Evolutionary conservation across 2,888 invertebrate genomes (phyloP), one percentile per base, ranked within the genome.

Genomic region (Polyploca ridens): DNA sequence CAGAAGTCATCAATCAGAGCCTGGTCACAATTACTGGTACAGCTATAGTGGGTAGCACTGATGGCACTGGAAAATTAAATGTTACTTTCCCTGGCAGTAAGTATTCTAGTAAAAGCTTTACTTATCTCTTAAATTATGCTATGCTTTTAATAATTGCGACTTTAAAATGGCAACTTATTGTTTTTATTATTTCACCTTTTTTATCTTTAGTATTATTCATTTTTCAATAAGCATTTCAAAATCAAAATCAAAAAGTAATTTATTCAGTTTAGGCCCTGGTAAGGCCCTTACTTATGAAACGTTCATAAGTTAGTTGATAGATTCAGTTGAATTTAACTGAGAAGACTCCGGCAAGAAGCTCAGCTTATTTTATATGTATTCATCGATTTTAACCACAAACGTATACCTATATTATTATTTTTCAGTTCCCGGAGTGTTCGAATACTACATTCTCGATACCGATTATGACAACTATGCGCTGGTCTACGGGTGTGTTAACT

Each of bases 401-500:
- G 2, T 19, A 8, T 27, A 27, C 27, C 27, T 27, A 19, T 49
- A 16, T 54, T 19, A 19, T 19, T 54, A 54, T 19, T 44, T 41
- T 41, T 5, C 44, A 61, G 61, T 61, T 61, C 33, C 61, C 6
- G 41, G 41, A 44, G 27, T 35, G 13, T 61, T 61, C 8, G 61
- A 61, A 61, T 61, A 61, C 61, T 61, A 61, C 14, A 44, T 61
- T 11, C 41, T 61, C 10, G 81, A 93, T 41, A 96, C 96, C 0
- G 96, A 96, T 79, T 96, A 96, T 77, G 86, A 87, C 0, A 89
- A 90, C 57, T 96, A 94, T 70, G 88, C 96, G 5, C 92, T 96
- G 0, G 94, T 96, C 1, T 96, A 95, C 91, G 95, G 95, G 41
- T 96, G 96, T 77, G 79, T 78, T 0, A 90, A 95, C 72, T 80